Evolutionary conservation across 2,888 invertebrate genomes (phyloP), one percentile per base, ranked within the genome.

Genomic region (Operophtera brumata): DNA sequence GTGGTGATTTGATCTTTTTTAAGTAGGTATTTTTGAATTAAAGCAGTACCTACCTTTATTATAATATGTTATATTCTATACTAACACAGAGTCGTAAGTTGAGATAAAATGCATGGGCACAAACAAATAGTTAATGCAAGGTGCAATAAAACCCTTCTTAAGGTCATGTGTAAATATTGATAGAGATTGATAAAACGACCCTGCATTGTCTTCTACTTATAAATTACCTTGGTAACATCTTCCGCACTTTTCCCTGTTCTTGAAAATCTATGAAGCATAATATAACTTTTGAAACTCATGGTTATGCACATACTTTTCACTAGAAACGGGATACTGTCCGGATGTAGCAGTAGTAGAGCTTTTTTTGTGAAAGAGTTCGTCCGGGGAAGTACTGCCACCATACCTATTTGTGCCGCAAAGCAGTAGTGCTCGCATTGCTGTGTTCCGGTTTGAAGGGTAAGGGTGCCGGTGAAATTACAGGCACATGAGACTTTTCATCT

Each of bases 141-240:
- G 39, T 65, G 51, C 34, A 64, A 59, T 63, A 56, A 66, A 73
- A 74, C 70, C 20, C 72, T 75, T 70, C 75, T 71, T 78, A 82
- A 85, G 84, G 82, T 79, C 72, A 70, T 61, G 63, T 54, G 70
- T 66, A 77, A 84, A 84, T 82, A 82, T 82, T 84, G 75, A 75
- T 70, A 70, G 61, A 60, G 45, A 58, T 57, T 74, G 84, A 84
- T 84, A 82, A 77, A 54, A 57, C 67, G 78, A 79, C 82, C 82
- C 82, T 82, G 84, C 78, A 80, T 84, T 84, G 82, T 83, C 64
- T 78, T 62, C 56, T 50, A 39, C 61, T 51, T 54, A 60, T 59
- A 59, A 48, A 47, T 62, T 59, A 55, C 67, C 71, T 72, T 66
- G 67, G 47, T 55, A 46, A 50, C 65, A 65, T 70, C 73, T 75